phyloP scores from a whole-genome alignment of 2,113 vertebrate species.

The Sapayoa aenigma region DNA sequence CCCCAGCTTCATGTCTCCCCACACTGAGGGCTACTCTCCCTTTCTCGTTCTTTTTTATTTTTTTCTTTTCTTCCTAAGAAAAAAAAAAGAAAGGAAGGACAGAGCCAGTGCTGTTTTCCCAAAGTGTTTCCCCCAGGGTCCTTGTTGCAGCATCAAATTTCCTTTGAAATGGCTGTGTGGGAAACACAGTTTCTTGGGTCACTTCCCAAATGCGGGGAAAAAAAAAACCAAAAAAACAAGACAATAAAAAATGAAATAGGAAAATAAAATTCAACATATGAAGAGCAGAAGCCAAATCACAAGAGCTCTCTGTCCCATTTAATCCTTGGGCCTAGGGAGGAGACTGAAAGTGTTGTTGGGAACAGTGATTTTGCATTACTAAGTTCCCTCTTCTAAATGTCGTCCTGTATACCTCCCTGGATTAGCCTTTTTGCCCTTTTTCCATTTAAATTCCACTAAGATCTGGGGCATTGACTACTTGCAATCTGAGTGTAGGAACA shows the following conservation, averaged over 20 bases:
- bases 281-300: constrained; percentile 53
- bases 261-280: constrained; percentile 59
- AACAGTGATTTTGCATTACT: constrained; percentile 24
- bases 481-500: background rate
- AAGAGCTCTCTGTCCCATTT: constrained; percentile 28
- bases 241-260: constrained; percentile 53
- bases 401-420: constrained; percentile 15
- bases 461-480: constrained; percentile 23
- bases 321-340: constrained; percentile 11
- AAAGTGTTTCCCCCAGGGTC: constrained; percentile 32
- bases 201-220: constrained; percentile 50
- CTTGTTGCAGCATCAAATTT: constrained; percentile 50
- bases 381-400: background rate
- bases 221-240: constrained; percentile 8
- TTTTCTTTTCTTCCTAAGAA: background rate
- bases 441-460: constrained; percentile 54
- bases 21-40: background rate
- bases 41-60: background rate
- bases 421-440: constrained; percentile 63
- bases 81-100: background rate
- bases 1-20: background rate
- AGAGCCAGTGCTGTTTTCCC: constrained; percentile 44
- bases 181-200: constrained; percentile 58
- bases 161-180: constrained; percentile 63
- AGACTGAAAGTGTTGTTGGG: background rate